Evolutionary conservation across 2,113 vertebrate species (phyloP).

Genomic region (Uropsilus gracilis): DNA sequence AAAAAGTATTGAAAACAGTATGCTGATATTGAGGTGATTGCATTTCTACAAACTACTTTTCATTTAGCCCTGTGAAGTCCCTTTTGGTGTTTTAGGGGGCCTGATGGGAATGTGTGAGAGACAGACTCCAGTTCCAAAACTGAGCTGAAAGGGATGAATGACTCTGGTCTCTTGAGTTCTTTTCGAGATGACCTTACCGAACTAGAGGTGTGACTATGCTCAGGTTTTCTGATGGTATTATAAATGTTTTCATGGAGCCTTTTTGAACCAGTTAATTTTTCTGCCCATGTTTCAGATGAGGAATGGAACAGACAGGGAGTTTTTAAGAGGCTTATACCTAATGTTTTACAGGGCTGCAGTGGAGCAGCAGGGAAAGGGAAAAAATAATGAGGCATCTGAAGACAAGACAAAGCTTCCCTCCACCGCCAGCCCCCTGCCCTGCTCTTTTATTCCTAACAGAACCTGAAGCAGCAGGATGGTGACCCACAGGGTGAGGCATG

Average conservation of each 20-base stretch:
- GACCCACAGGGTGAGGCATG: slow-evolving; percentile 63
- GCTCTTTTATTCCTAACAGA: slow-evolving; percentile 63
- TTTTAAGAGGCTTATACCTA: slow-evolving; percentile 64
- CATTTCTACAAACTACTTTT: background rate
- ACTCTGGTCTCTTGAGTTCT: slow-evolving; percentile 3
- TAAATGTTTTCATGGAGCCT: background rate
- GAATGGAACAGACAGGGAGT: slow-evolving; percentile 56
- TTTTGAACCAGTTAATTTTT: background rate
- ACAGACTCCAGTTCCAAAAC: background rate
- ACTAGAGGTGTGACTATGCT: background rate
- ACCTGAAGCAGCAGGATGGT: slow-evolving; percentile 51
- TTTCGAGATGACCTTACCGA: background rate
- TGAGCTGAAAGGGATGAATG: background rate
- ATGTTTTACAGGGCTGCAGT: slow-evolving; percentile 66
- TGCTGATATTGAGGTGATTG: background rate
- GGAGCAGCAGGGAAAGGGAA: slow-evolving; percentile 58
- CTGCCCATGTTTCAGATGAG: background rate
- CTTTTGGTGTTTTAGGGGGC: background rate
- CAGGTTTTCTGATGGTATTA: background rate
- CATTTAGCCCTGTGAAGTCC: background rate
- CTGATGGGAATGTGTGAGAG: background rate
- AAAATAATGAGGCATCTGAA: slow-evolving; percentile 55
- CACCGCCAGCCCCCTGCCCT: slow-evolving; percentile 52
- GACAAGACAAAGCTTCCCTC: slow-evolving; percentile 59
- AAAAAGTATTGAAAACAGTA: slow-evolving; percentile 4